Conservation (phyloP, 2,113 vertebrate genomes). For the Neoarius graeffei region DNA sequence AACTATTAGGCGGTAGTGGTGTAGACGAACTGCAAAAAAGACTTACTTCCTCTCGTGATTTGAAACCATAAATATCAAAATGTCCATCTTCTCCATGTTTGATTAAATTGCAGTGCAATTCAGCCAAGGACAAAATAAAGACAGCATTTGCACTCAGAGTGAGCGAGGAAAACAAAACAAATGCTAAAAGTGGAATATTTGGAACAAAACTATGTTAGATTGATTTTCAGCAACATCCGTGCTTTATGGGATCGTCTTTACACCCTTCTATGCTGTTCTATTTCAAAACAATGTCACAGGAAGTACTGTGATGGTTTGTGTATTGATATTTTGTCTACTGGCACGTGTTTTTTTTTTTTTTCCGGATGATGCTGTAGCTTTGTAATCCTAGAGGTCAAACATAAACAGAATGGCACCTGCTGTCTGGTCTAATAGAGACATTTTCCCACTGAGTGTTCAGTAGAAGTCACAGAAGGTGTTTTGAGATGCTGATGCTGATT, state of each 20-base stretch:
- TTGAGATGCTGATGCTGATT: neutral
- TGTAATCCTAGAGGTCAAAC: slow-evolving; percentile 16
- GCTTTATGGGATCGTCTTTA: neutral
- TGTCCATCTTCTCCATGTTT: slow-evolving; percentile 8
- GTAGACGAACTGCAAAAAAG: neutral
- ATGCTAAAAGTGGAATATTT: neutral
- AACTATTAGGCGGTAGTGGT: slow-evolving; percentile 50
- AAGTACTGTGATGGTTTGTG: slow-evolving; percentile 5
- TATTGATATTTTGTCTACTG: slow-evolving; percentile 10
- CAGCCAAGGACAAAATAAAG: slow-evolving; percentile 14
- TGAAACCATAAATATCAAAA: slow-evolving; percentile 40
- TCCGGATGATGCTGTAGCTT: neutral
- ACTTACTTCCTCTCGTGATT: slow-evolving; percentile 47
- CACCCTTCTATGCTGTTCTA: neutral
- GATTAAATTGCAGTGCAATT: slow-evolving; percentile 23
- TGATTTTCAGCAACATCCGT: neutral
- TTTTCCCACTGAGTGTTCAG: neutral
- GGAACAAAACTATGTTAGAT: neutral
- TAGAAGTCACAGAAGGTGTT: neutral
- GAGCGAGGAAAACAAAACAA: neutral
- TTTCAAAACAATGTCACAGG: slow-evolving; percentile 9
- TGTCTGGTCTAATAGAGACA: slow-evolving; percentile 4
- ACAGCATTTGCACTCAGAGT: neutral
- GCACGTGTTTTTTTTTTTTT: too few relatives aligned
- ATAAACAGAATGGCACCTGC: slow-evolving; percentile 6